Evolutionary conservation across 2,888 invertebrate species (phyloP).

Genomic region (Luffia ferchaultella): DNA sequence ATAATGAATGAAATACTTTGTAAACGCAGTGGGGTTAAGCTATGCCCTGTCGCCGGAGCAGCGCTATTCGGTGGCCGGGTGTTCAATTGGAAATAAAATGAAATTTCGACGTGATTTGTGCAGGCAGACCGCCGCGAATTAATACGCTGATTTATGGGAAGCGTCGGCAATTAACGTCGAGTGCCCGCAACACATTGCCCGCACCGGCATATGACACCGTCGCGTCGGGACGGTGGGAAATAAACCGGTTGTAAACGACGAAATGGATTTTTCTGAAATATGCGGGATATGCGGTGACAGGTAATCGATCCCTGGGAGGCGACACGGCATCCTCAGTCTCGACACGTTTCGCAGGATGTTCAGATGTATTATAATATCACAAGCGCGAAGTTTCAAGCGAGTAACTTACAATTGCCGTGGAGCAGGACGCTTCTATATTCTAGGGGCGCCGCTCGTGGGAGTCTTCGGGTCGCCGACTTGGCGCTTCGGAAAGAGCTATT

Average conservation of each 20-base stretch:
- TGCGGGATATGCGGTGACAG: neutral
- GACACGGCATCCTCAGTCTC: neutral
- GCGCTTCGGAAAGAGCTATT: neutral
- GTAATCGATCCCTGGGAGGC: neutral
- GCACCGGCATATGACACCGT: too few species aligned
- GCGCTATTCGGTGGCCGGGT: neutral
- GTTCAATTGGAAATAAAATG: neutral
- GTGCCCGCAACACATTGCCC: too few species aligned
- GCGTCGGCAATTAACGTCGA: neutral
- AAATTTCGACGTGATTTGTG: neutral
- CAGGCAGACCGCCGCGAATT: neutral
- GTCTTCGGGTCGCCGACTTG: neutral
- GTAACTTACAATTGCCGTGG: too few species aligned
- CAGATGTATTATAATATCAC: too few species aligned
- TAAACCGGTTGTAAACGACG: too few species aligned
- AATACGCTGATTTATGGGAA: neutral
- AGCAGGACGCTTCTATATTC: too few species aligned
- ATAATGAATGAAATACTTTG: too few species aligned
- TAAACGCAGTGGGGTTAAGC: too few species aligned
- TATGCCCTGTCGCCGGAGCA: neutral
- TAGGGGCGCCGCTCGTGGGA: neutral
- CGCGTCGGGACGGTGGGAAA: too few species aligned
- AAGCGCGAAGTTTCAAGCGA: too few species aligned
- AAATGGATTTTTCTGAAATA: too few species aligned
- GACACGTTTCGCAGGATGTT: too few species aligned